Evolutionary conservation across 2,797 vertebrate species (phyloP).

Genomic region (Diplodus puntazzo): DNA sequence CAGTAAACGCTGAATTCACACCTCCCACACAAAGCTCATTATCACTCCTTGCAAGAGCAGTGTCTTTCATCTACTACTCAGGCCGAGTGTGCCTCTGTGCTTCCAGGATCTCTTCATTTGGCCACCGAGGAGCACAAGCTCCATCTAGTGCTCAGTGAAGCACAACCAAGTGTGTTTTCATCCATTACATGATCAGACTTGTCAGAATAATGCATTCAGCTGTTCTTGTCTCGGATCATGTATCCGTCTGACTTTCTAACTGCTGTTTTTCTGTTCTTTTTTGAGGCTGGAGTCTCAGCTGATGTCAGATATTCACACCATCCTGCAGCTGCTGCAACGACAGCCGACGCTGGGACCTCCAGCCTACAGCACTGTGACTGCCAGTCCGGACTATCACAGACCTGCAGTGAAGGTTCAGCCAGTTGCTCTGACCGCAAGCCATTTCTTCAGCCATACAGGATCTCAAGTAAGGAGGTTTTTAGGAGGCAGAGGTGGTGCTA

Average conservation of each 20-base stretch:
- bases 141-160: conserved; percentile 73
- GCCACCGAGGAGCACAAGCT: conserved; percentile 57
- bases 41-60: conserved; percentile 63
- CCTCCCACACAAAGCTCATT: conserved; percentile 76
- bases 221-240: conserved; percentile 16
- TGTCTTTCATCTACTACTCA: conserved; percentile 56
- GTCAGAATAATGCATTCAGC: conserved; percentile 17
- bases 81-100: conserved; percentile 42
- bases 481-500: neutral
- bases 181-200: conserved; percentile 12
- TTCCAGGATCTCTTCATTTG: conserved; percentile 26
- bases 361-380: conserved; percentile 94
- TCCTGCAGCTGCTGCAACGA: conserved; percentile 95
- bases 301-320: conserved; percentile 95
- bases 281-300: conserved; percentile 96
- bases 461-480: conserved; percentile 63
- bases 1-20: conserved; percentile 72
- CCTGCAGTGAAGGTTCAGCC: conserved; percentile 85
- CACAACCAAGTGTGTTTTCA: conserved; percentile 21
- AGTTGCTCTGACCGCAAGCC: conserved; percentile 86
- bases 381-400: conserved; percentile 89
- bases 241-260: conserved; percentile 21
- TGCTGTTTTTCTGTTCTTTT: conserved; percentile 46
- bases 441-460: conserved; percentile 88
- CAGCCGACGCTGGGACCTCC: conserved; percentile 92